A percentile compares a stretch with the other conserved stretches of the same genome.
phyloP scores from a whole-genome alignment of 2,113 vertebrate genomes.

The Oryzias melastigma region DNA sequence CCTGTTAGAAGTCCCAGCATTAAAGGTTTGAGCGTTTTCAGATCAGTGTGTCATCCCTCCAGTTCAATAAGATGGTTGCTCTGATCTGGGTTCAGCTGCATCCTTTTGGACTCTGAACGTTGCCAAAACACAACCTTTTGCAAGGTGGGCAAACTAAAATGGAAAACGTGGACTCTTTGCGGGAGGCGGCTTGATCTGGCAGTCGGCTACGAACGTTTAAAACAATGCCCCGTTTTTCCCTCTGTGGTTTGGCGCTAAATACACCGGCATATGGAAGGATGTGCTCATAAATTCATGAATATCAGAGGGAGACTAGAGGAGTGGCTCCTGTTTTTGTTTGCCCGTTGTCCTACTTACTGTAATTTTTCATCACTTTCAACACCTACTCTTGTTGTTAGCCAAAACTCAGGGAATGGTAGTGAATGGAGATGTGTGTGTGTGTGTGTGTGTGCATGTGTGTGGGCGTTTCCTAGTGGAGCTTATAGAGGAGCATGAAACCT shows the following conservation, averaged over 20 bases:
- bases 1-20: conserved; percentile 19
- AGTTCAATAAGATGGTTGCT: conserved; percentile 26
- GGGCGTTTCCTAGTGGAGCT: conserved; percentile 56
- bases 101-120: conserved; percentile 25
- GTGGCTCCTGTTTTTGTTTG: conserved; percentile 55
- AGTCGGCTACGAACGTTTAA: conserved; percentile 65
- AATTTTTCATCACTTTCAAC: conserved; percentile 72
- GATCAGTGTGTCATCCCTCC: conserved; percentile 39
- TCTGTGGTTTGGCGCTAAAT: conserved; percentile 73
- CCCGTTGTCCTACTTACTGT: conserved; percentile 71
- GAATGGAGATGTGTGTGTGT: conserved; percentile 64
- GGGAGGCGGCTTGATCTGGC: conserved; percentile 73
- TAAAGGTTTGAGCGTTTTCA: conserved; percentile 45
- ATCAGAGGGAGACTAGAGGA: conserved; percentile 62
- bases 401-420: conserved; percentile 57
- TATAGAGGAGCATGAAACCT: conserved; percentile 55
- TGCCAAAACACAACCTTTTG: conserved; percentile 25
- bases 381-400: conserved; percentile 70
- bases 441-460: conserved; percentile 62
- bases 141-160: conserved; percentile 47
- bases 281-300: conserved; percentile 68
- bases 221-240: conserved; percentile 63
- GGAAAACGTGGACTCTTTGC: conserved; percentile 61
- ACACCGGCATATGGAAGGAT: conserved; percentile 73
- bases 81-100: conserved; percentile 33